phyloP scores from a whole-genome alignment of 1,140 invertebrate genomes.

The Bombus polaris region DNA sequence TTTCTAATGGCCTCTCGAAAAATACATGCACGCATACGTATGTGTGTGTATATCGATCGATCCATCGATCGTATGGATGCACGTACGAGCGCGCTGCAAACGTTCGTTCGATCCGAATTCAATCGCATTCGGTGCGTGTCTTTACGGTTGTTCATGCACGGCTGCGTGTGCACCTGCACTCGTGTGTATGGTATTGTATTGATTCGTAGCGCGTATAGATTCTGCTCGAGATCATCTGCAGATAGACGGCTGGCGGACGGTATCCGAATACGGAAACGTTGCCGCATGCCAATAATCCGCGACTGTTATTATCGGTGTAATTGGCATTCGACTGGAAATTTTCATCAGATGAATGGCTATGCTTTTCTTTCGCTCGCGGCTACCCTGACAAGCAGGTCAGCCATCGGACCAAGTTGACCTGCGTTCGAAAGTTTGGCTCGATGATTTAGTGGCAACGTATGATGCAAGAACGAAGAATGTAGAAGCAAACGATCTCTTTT shows the following conservation, averaged over 20 bases:
- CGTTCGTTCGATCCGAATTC: slow-evolving; percentile 36
- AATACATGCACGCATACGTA: neutral
- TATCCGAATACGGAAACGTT: slow-evolving; percentile 17
- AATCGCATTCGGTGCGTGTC: slow-evolving; percentile 37
- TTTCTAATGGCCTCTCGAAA: slow-evolving; percentile 38
- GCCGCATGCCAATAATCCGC: slow-evolving; percentile 31
- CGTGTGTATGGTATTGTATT: slow-evolving; percentile 59
- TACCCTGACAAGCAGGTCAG: too few relatives aligned
- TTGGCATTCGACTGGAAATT: slow-evolving; percentile 28
- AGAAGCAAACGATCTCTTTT: too few relatives aligned
- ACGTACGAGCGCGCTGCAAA: neutral
- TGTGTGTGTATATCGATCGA: neutral
- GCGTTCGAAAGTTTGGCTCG: too few relatives aligned
- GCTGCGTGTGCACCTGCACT: neutral
- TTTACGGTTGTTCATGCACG: slow-evolving; percentile 36
- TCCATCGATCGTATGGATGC: neutral
- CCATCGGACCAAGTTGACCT: too few relatives aligned
- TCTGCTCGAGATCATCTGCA: slow-evolving; percentile 30
- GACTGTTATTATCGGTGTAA: slow-evolving; percentile 35
- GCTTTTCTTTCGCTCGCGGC: neutral
- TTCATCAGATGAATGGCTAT: neutral
- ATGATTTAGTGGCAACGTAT: too few relatives aligned
- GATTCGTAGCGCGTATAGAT: slow-evolving; percentile 45
- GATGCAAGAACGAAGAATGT: too few relatives aligned
- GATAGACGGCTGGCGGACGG: slow-evolving; percentile 14